A percentile compares a stretch with the other conserved stretches of the same genome.
Conservation (phyloP, 2,888 invertebrate species). For the Morinoia aosen region DNA sequence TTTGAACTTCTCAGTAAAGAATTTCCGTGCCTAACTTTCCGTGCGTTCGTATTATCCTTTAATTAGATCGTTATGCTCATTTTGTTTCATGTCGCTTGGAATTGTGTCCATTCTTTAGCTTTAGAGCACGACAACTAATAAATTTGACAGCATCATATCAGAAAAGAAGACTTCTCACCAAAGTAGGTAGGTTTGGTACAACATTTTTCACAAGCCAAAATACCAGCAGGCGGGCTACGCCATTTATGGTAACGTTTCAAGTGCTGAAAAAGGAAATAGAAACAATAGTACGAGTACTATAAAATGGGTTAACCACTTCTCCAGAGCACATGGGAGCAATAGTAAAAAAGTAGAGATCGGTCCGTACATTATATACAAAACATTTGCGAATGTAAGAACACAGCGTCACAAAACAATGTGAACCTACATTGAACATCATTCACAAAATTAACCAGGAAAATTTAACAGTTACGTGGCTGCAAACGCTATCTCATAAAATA, state of each 20-base stretch:
- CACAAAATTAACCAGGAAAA: neutral
- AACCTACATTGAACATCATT: neutral
- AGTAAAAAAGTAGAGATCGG: constrained; percentile 47
- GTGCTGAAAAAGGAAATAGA: neutral
- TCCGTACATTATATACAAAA: constrained; percentile 29
- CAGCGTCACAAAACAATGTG: neutral
- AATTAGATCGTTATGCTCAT: neutral
- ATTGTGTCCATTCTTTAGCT: neutral
- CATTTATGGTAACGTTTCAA: no score
- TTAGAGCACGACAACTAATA: neutral
- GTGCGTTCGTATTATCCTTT: neutral
- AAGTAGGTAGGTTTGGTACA: no score
- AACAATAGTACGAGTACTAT: constrained; percentile 9
- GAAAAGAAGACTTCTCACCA: no score
- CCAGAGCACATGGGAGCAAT: constrained; percentile 15
- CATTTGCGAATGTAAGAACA: neutral
- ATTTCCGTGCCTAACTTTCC: neutral
- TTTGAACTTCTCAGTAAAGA: neutral
- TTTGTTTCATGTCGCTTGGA: neutral
- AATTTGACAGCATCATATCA: no score
- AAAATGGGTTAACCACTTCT: constrained; percentile 20
- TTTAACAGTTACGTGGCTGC: neutral
- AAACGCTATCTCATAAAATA: no score
- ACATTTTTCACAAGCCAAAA: no score
- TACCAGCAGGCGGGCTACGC: no score